These are phyloP conservation scores for Erebia epiphron DNA, from an alignment of 2,888 invertebrate genomes.

Conservation along the genomic window DNA sequence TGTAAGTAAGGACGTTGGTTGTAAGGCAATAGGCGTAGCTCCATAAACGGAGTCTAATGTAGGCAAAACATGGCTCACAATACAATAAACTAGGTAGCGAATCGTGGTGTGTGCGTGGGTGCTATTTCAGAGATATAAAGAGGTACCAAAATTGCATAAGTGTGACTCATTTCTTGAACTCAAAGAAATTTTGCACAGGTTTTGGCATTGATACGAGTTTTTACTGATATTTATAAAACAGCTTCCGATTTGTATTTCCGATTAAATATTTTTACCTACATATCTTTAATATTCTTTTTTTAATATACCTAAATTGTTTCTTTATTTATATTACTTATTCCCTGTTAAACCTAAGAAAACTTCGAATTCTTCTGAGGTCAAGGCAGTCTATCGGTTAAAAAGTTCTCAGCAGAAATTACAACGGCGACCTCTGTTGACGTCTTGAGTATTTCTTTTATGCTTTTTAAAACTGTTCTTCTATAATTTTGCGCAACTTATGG, in stretches of 20 bases:
- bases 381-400: too few relatives aligned
- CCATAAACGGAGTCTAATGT: slow-evolving; percentile 47
- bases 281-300: too few relatives aligned
- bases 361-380: too few relatives aligned
- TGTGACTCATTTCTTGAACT: slow-evolving; percentile 33
- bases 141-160: slow-evolving; percentile 36
- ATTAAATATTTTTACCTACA: neutral
- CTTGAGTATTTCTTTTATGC: too few relatives aligned
- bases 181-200: neutral
- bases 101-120: slow-evolving; percentile 28
- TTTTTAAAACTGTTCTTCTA: too few relatives aligned
- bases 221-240: neutral
- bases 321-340: too few relatives aligned
- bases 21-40: slow-evolving; percentile 44
- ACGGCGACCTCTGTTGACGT: too few relatives aligned
- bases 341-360: too few relatives aligned
- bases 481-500: too few relatives aligned
- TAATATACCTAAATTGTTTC: too few relatives aligned
- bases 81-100: slow-evolving; percentile 43
- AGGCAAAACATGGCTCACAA: slow-evolving; percentile 50
- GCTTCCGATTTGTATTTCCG: neutral
- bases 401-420: too few relatives aligned
- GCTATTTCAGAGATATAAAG: slow-evolving; percentile 44
- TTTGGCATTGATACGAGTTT: slow-evolving; percentile 1
- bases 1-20: slow-evolving; percentile 39